Evolutionary conservation across 2,888 invertebrate genomes (phyloP).

Genomic region (Kuschelorhynchus macadamiae): DNA sequence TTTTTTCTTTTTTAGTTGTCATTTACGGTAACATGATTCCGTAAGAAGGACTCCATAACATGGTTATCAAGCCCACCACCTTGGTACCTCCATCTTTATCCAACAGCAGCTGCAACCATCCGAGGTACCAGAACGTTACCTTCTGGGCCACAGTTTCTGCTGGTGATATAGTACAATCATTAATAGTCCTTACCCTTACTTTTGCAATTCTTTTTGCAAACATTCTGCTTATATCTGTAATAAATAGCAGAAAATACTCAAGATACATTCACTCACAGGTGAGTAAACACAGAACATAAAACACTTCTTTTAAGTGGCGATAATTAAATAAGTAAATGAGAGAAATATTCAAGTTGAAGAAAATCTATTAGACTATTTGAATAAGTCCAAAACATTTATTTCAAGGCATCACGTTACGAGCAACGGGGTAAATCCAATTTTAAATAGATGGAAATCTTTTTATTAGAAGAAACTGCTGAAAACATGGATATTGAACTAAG

Average conservation of each 20-base stretch:
- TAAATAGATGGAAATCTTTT: too few relatives aligned
- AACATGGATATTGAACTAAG: too few relatives aligned
- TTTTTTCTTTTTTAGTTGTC: slow-evolving; percentile 25
- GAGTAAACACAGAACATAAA: slow-evolving; percentile 56
- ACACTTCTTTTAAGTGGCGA: too few relatives aligned
- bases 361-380: too few relatives aligned
- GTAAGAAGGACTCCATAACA: slow-evolving; percentile 35
- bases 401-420: too few relatives aligned
- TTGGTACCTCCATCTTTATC: slow-evolving; percentile 84
- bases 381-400: too few relatives aligned
- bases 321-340: too few relatives aligned
- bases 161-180: slow-evolving; percentile 82
- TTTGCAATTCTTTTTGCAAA: slow-evolving; percentile 86
- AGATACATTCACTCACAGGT: slow-evolving; percentile 92
- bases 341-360: too few relatives aligned
- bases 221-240: slow-evolving; percentile 83
- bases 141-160: slow-evolving; percentile 77
- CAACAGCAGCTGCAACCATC: slow-evolving; percentile 87
- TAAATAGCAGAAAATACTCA: slow-evolving; percentile 86
- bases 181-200: slow-evolving; percentile 82
- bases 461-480: too few relatives aligned
- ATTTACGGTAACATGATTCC: slow-evolving; percentile 5
- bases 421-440: too few relatives aligned
- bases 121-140: slow-evolving; percentile 75
- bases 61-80: slow-evolving; percentile 70